Evolutionary conservation across 2,113 vertebrate genomes (phyloP).

Genomic region (Protobothrops flavoviridis): DNA sequence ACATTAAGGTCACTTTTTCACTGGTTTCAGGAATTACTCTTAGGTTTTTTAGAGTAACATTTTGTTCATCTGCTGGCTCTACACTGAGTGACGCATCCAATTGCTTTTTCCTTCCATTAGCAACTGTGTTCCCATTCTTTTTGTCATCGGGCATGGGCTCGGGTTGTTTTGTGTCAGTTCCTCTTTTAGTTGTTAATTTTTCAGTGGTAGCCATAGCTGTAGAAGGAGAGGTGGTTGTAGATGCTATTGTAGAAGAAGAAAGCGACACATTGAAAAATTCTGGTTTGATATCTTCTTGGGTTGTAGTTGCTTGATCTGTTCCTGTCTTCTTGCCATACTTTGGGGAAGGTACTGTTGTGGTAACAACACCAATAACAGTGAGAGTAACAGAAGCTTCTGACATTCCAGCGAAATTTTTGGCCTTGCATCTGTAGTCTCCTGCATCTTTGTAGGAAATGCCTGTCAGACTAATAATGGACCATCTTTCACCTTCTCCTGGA

Average conservation of each 20-base stretch:
- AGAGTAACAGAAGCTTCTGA: slow-evolving; percentile 84
- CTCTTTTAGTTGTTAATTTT: slow-evolving; percentile 5
- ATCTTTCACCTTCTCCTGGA: slow-evolving; percentile 86
- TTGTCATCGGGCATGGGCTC: slow-evolving; percentile 52
- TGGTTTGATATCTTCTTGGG: slow-evolving; percentile 42
- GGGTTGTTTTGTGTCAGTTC: slow-evolving; percentile 48
- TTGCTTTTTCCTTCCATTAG: slow-evolving; percentile 63
- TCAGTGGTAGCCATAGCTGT: slow-evolving; percentile 32
- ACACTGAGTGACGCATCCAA: slow-evolving; percentile 8
- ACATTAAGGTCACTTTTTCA: slow-evolving; percentile 84
- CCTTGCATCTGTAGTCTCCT: slow-evolving; percentile 90
- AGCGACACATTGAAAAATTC: slow-evolving; percentile 31
- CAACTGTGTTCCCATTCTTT: slow-evolving; percentile 63
- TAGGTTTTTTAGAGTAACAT: slow-evolving; percentile 73
- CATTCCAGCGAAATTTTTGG: slow-evolving; percentile 88
- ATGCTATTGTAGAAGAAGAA: slow-evolving; percentile 28
- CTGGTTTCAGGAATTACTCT: slow-evolving; percentile 80
- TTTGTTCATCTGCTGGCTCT: slow-evolving; percentile 36
- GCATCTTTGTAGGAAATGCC: slow-evolving; percentile 84
- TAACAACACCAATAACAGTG: slow-evolving; percentile 75
- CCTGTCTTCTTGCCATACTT: slow-evolving; percentile 46
- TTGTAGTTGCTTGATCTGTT: slow-evolving; percentile 20
- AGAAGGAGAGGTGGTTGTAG: slow-evolving; percentile 30
- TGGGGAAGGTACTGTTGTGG: slow-evolving; percentile 66
- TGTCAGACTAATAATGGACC: slow-evolving; percentile 93